phyloP scores from a whole-genome alignment of 1,140 invertebrate genomes.

The Wiebesia pumilae region DNA sequence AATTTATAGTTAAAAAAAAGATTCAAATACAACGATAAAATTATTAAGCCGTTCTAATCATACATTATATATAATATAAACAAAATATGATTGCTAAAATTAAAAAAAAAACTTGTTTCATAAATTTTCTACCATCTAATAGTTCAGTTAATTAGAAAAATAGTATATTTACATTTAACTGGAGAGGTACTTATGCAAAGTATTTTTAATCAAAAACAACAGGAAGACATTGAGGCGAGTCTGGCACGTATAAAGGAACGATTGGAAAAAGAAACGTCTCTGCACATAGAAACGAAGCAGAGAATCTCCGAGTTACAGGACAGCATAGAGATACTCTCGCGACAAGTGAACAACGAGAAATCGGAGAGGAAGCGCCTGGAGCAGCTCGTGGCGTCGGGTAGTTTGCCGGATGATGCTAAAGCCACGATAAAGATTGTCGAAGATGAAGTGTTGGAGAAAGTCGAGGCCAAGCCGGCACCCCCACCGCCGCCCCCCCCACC shows the following conservation, averaged over 20 bases:
- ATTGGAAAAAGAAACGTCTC: conserved; percentile 91
- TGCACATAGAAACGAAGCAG: conserved; percentile 91
- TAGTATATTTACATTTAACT: too few species aligned
- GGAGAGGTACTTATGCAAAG: too few species aligned
- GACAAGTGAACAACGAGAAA: conserved; percentile 87
- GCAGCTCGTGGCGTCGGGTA: conserved; percentile 89
- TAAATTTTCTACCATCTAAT: too few species aligned
- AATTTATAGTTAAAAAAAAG: too few species aligned
- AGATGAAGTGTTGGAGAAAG: conserved; percentile 69
- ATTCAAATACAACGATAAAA: too few species aligned
- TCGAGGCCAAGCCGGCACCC: conserved; percentile 70
- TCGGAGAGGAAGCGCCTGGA: conserved; percentile 88
- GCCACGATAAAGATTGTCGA: conserved; percentile 77
- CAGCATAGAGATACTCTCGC: conserved; percentile 69
- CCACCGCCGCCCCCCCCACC: conserved; percentile 79
- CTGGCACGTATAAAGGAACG: conserved; percentile 90
- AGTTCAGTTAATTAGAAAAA: too few species aligned
- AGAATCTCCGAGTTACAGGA: conserved; percentile 83
- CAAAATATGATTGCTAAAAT: too few species aligned
- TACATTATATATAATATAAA: too few species aligned
- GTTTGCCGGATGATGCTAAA: conserved; percentile 94
- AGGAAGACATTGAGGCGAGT: conserved; percentile 92
- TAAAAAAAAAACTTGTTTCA: too few species aligned
- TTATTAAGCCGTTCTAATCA: too few species aligned
- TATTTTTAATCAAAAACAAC: conserved; percentile 9